These are phyloP conservation scores for Phymorhynchus buccinoides DNA, from an alignment of 1,140 invertebrate species.

Conservation along the genomic window DNA sequence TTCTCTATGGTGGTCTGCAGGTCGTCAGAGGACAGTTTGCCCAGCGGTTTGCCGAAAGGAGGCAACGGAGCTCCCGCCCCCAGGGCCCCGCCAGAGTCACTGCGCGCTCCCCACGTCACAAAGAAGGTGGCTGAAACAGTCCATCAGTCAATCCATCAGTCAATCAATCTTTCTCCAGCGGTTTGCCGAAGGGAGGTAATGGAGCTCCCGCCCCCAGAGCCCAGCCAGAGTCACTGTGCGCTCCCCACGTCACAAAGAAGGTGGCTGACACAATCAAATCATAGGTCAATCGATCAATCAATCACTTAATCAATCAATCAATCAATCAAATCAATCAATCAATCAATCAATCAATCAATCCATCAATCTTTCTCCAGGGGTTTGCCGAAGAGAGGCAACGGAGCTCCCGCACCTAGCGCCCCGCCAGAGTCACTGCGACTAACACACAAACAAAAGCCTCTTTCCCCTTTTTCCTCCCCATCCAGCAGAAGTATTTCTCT, in stretches of 20 bases:
- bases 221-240: slow-evolving; percentile 58
- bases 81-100: slow-evolving; percentile 58
- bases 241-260: slow-evolving; percentile 75
- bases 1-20: slow-evolving; percentile 80
- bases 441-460: too few relatives aligned
- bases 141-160: too few relatives aligned
- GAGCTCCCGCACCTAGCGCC: too few relatives aligned
- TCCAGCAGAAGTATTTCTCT: too few relatives aligned
- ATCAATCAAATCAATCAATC: too few relatives aligned
- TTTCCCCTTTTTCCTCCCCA: too few relatives aligned
- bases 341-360: too few relatives aligned
- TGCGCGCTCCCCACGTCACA: slow-evolving; percentile 73
- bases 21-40: slow-evolving; percentile 76
- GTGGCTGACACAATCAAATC: slow-evolving; percentile 56
- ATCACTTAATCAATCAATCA: too few relatives aligned
- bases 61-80: slow-evolving; percentile 72
- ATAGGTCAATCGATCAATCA: too few relatives aligned
- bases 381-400: too few relatives aligned
- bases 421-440: too few relatives aligned
- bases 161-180: slow-evolving; percentile 73
- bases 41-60: slow-evolving; percentile 76
- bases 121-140: slow-evolving; percentile 65
- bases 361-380: too few relatives aligned
- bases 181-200: slow-evolving; percentile 74
- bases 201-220: slow-evolving; percentile 69